A percentile compares a stretch with the other conserved stretches of the same genome.
phyloP scores from a whole-genome alignment of 1,140 invertebrate genomes.

The Cydia strobilella region DNA sequence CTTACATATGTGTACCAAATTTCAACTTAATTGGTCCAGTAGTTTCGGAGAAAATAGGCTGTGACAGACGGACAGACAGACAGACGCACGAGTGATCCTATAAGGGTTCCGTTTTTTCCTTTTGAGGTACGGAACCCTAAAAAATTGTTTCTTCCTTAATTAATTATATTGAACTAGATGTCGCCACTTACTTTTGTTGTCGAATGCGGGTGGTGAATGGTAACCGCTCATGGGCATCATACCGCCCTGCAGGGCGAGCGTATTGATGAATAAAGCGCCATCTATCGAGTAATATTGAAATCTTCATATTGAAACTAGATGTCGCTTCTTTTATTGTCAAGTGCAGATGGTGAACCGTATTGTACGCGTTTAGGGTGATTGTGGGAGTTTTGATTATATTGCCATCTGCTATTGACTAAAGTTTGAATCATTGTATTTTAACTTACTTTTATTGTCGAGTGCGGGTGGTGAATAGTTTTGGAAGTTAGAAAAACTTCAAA shows the following conservation, averaged over 20 bases:
- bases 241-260: constrained; percentile 38
- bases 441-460: constrained; percentile 64
- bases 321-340: constrained; percentile 64
- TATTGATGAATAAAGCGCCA: background rate
- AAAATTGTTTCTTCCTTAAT: no score
- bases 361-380: background rate
- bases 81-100: no score
- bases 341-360: constrained; percentile 59
- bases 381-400: background rate
- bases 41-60: no score
- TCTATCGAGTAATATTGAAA: background rate
- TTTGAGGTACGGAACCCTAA: no score
- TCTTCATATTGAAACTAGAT: background rate
- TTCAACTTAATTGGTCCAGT: no score
- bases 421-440: background rate
- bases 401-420: background rate
- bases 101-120: no score
- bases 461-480: constrained; percentile 58
- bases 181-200: constrained; percentile 62
- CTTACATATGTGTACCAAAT: no score
- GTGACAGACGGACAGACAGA: no score
- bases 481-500: no score
- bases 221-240: constrained; percentile 63
- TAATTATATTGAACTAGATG: constrained; percentile 5
- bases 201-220: constrained; percentile 59